These are phyloP conservation scores for Styela clava DNA, from an alignment of 23 tunicate genomes.

Conservation along the genomic window DNA sequence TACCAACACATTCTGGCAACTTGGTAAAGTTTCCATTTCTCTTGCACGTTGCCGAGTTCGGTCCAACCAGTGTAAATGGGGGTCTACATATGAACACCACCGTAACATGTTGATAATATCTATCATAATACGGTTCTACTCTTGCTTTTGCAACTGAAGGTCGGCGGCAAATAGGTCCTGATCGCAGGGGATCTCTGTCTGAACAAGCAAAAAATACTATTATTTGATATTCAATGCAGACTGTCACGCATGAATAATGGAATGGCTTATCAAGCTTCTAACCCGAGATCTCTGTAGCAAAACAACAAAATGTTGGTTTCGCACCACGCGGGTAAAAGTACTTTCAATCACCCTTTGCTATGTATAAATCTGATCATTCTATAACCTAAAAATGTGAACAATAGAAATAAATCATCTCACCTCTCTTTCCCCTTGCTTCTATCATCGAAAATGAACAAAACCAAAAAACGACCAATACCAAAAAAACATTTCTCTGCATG, in stretches of 20 bases:
- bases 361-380: no score
- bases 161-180: constrained; percentile 9
- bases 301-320: no score
- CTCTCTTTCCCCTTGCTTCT: background rate
- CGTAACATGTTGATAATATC: constrained; percentile 1
- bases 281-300: no score
- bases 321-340: no score
- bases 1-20: constrained; percentile 7
- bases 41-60: background rate
- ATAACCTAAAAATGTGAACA: no score
- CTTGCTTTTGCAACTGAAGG: constrained; percentile 10
- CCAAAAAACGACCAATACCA: background rate
- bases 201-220: background rate
- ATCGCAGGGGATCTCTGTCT: constrained; percentile 5
- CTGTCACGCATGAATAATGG: no score
- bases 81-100: background rate
- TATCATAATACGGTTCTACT: background rate
- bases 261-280: no score
- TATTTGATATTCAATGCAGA: no score
- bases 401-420: no score
- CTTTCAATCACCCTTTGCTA: no score
- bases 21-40: constrained; percentile 4
- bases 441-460: background rate
- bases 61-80: constrained; percentile 5
- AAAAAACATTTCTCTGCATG: background rate